Evolutionary conservation across 2,113 vertebrate genomes (phyloP).

Genomic region (Bombycilla garrulus): DNA sequence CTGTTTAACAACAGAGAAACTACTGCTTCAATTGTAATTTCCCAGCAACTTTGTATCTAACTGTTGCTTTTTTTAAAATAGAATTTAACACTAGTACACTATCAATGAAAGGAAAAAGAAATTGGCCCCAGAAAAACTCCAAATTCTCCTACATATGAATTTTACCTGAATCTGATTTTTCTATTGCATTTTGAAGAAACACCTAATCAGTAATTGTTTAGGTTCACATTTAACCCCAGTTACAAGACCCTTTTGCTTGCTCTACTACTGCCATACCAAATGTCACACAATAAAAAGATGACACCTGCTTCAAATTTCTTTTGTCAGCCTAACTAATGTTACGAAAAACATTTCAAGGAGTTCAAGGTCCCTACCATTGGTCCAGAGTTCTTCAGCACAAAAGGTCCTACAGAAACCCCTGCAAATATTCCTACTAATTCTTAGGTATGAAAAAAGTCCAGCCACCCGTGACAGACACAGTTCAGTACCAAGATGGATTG

Average conservation of each 20-base stretch:
- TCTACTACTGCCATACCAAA: not conserved
- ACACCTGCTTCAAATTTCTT: not conserved
- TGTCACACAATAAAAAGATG: not conserved
- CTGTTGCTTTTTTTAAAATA: not conserved
- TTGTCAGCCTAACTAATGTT: not conserved
- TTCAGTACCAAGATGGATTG: not conserved
- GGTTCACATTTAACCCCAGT: not conserved
- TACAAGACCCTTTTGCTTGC: not conserved
- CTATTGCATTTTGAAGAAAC: not conserved
- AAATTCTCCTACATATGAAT: not conserved
- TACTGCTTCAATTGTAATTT: conserved; percentile 2
- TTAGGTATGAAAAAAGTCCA: not conserved
- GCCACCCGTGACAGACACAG: not conserved
- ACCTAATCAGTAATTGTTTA: not conserved
- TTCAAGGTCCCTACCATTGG: not conserved
- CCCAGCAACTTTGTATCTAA: not conserved
- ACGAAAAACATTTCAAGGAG: not conserved
- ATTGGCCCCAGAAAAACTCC: not conserved
- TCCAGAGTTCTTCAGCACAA: not conserved
- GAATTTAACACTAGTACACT: not conserved
- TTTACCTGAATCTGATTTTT: not conserved
- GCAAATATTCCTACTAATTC: not conserved
- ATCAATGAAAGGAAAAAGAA: not conserved
- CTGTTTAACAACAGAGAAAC: not conserved
- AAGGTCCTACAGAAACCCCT: not conserved